phyloP scores from a whole-genome alignment of 2,888 invertebrate genomes.

The Antheraea yamamai region DNA sequence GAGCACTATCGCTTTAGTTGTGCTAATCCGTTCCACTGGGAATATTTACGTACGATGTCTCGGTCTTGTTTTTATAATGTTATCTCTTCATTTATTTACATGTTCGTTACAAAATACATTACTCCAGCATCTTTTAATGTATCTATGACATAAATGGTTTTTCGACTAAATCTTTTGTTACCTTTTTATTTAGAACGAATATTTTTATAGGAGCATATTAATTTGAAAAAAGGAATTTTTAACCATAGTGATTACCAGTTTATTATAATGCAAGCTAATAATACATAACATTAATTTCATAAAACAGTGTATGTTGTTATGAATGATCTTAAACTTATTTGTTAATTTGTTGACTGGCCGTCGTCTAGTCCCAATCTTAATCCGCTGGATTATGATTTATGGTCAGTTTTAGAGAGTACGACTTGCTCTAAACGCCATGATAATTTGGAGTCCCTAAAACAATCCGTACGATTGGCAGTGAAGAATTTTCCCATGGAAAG shows the following conservation, averaged over 20 bases:
- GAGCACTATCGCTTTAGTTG: conserved; percentile 54
- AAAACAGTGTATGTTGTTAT: too few relatives aligned
- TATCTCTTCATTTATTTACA: conserved; percentile 22
- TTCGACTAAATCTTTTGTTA: not conserved
- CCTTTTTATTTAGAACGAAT: not conserved
- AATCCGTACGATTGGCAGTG: too few relatives aligned
- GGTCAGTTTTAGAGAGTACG: too few relatives aligned
- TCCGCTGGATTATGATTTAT: too few relatives aligned
- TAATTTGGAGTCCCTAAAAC: too few relatives aligned
- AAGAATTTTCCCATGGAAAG: too few relatives aligned
- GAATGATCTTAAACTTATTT: too few relatives aligned
- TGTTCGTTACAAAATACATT: conserved; percentile 11
- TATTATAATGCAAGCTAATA: not conserved
- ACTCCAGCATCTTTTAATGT: not conserved
- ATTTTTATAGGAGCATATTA: not conserved
- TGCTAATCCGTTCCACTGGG: conserved; percentile 50
- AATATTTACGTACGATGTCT: conserved; percentile 29
- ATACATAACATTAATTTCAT: too few relatives aligned
- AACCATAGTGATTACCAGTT: not conserved
- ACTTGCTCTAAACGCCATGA: too few relatives aligned
- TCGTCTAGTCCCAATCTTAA: too few relatives aligned
- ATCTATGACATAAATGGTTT: not conserved
- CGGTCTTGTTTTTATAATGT: conserved; percentile 23
- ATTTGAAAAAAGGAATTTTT: not conserved
- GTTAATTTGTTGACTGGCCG: too few relatives aligned